Percentiles rank a stretch among this genome's conserved stretches.
Conservation (phyloP, 2,888 invertebrate genomes). For the Melieria picta region DNA sequence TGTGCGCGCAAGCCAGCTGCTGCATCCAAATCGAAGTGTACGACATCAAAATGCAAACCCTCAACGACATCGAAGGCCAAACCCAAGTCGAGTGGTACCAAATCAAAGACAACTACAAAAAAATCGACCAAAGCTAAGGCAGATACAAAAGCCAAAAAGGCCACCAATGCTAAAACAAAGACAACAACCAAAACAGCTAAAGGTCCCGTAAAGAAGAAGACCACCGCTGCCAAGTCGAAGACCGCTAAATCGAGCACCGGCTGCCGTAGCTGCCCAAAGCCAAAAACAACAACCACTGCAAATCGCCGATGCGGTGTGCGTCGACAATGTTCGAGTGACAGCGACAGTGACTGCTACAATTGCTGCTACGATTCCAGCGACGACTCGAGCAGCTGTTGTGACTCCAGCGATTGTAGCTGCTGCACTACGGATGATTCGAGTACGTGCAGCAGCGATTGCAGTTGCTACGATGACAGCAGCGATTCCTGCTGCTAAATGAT, state of each 20-base stretch:
- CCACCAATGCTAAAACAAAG: constrained; percentile 12
- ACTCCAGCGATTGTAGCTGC: too few relatives aligned
- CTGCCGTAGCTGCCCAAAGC: neutral
- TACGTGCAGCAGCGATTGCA: too few relatives aligned
- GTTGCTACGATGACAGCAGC: too few relatives aligned
- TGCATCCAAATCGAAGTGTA: constrained; percentile 16
- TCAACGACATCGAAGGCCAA: constrained; percentile 15
- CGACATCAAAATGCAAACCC: constrained; percentile 7
- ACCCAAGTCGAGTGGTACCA: constrained; percentile 13
- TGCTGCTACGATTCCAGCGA: neutral
- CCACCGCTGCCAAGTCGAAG: constrained; percentile 16
- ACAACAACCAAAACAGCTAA: constrained; percentile 12
- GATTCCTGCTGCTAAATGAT: too few relatives aligned
- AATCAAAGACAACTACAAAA: constrained; percentile 14
- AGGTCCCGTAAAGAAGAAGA: constrained; percentile 18
- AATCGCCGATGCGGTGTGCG: constrained; percentile 6
- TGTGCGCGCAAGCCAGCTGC: constrained; percentile 22
- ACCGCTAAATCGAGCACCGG: constrained; percentile 1
- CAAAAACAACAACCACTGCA: constrained; percentile 16
- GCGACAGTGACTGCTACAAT: neutral
- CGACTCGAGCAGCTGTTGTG: neutral
- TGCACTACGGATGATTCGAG: too few relatives aligned
- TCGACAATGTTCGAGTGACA: constrained; percentile 19
- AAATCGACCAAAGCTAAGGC: constrained; percentile 18
- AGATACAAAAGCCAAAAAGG: constrained; percentile 15